Conservation (phyloP, 1,140 invertebrate species). For the Euschistus heros region DNA sequence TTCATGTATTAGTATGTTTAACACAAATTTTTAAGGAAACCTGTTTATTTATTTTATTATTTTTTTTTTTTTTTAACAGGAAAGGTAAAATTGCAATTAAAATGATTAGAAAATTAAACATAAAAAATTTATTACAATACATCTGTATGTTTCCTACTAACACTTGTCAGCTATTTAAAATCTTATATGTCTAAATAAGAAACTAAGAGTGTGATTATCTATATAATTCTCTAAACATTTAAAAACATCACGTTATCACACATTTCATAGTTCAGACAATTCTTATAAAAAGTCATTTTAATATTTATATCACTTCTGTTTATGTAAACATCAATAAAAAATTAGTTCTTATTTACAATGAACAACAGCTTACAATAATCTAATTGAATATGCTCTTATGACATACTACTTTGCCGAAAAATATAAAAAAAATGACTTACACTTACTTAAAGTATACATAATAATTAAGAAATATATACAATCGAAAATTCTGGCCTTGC, state of each 20-base stretch:
- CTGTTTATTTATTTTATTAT: no score
- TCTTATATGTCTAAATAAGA: no score
- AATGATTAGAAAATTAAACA: no score
- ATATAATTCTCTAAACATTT: not conserved
- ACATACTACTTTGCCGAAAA: not conserved
- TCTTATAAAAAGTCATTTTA: not conserved
- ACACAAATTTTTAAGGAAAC: no score
- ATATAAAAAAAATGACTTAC: not conserved
- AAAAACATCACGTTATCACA: slow-evolving; percentile 3
- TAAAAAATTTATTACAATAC: no score
- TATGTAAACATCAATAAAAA: not conserved
- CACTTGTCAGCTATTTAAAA: no score
- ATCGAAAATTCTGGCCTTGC: not conserved
- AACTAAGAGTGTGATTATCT: no score
- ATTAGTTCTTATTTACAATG: slow-evolving; percentile 6
- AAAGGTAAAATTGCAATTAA: no score
- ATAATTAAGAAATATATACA: not conserved
- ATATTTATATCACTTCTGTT: slow-evolving; percentile 1
- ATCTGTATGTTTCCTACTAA: no score
- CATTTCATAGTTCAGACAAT: not conserved
- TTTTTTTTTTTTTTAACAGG: no score
- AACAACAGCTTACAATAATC: slow-evolving; percentile 1
- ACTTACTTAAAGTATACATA: not conserved
- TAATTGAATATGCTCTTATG: not conserved
- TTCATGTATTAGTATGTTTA: no score